These are phyloP conservation scores for Gryon sp. DNA, from an alignment of 1,140 invertebrate genomes.

Conservation along the genomic window DNA sequence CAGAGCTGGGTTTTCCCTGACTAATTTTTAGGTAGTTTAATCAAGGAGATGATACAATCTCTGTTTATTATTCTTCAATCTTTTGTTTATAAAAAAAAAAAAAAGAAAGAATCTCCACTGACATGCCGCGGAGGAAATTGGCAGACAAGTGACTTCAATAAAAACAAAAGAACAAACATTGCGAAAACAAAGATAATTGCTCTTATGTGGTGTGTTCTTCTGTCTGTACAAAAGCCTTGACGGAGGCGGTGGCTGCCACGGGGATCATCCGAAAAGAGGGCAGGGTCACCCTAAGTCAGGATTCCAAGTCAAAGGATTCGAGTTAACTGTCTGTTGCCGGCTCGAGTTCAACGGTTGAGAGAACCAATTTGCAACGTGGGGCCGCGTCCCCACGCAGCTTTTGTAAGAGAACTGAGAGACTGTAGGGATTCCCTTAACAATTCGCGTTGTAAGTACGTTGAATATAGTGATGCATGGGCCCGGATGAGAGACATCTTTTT, in stretches of 20 bases:
- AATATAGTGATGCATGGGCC: conserved; percentile 73
- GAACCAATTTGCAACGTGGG: conserved; percentile 52
- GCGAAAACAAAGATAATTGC: conserved; percentile 48
- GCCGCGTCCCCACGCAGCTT: conserved; percentile 49
- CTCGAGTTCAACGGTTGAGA: conserved; percentile 45
- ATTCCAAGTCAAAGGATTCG: conserved; percentile 70
- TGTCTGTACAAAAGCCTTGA: conserved; percentile 73
- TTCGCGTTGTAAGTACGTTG: conserved; percentile 77
- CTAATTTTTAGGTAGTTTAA: conserved; percentile 15
- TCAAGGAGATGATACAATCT: not conserved
- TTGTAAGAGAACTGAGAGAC: conserved; percentile 69
- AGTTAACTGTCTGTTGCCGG: conserved; percentile 65
- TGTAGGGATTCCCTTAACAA: conserved; percentile 65
- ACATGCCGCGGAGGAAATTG: too few species aligned
- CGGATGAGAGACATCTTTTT: conserved; percentile 65
- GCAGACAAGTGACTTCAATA: too few species aligned
- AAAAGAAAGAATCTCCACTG: conserved; percentile 13
- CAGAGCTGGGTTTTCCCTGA: conserved; percentile 42
- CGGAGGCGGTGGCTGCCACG: conserved; percentile 78
- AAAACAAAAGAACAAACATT: too few species aligned
- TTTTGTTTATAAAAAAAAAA: conserved; percentile 6
- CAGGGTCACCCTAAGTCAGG: conserved; percentile 71
- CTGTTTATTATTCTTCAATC: not conserved
- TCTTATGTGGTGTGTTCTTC: conserved; percentile 73
- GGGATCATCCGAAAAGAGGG: conserved; percentile 78